Evolutionary conservation across 2,888 invertebrate species (phyloP).

Genomic region (Papilio elwesi): DNA sequence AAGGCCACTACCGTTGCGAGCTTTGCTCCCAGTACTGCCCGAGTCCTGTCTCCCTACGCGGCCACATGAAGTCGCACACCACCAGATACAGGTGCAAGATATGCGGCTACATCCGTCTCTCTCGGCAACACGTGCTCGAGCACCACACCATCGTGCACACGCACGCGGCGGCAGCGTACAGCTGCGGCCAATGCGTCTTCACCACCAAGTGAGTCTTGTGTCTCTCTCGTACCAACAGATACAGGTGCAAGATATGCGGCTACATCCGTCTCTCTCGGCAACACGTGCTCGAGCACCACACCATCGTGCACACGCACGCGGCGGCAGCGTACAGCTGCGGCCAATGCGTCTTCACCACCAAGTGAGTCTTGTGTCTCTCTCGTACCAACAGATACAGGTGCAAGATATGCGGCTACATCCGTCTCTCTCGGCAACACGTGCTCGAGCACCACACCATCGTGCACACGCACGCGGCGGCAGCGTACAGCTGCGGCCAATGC

Average conservation of each 20-base stretch:
- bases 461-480: slow-evolving; percentile 59
- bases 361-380: slow-evolving; percentile 56
- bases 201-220: slow-evolving; percentile 63
- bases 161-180: slow-evolving; percentile 55
- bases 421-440: slow-evolving; percentile 71
- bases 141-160: slow-evolving; percentile 70
- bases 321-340: slow-evolving; percentile 63
- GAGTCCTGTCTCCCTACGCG: slow-evolving; percentile 68
- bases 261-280: slow-evolving; percentile 68
- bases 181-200: slow-evolving; percentile 66
- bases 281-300: slow-evolving; percentile 73
- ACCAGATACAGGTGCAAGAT: slow-evolving; percentile 73
- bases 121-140: slow-evolving; percentile 73
- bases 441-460: slow-evolving; percentile 69
- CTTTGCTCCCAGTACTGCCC: slow-evolving; percentile 73
- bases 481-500: slow-evolving; percentile 68
- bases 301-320: slow-evolving; percentile 60
- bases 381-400: not conserved
- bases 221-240: slow-evolving; percentile 2
- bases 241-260: slow-evolving; percentile 38
- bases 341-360: slow-evolving; percentile 64
- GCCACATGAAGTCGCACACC: slow-evolving; percentile 78
- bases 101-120: slow-evolving; percentile 65
- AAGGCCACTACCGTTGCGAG: slow-evolving; percentile 63
- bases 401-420: slow-evolving; percentile 51